Base-by-base conservation (phyloP, 1,140 invertebrate species). In the Prorops nasuta region DNA sequence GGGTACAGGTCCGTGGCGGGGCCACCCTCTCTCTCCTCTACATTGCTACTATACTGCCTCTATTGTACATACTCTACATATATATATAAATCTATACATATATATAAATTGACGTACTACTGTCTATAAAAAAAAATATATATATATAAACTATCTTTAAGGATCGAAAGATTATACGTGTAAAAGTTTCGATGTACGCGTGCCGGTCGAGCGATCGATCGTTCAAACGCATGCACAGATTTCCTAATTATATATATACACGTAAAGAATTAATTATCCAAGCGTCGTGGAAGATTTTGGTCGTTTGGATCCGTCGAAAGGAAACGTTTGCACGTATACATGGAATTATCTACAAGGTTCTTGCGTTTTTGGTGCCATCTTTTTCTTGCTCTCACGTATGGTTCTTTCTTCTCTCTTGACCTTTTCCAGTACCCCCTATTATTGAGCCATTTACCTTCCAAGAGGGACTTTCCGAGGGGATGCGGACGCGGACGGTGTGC, bases 381-480 rank as follows among this genome's bases (percentile, higher is more conserved):
- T 81, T 77, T 79, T 79, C 78, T 78, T 72, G 81, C 77, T 83
- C 79, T 81, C 74, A 79, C 78, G 77, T 80, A 80, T 79, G 76
- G 79, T 80, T 83, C 79, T 82, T 72, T 80, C 79, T 80, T 80
- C 77, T 81, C 76, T 84, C 77, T 76, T 77, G 71, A 76, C 72
- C 77, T 79, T 78, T 85, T 85, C 78, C 85, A 90, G 87, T 89
- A 83, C 86, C 87, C 78, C 87, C 87, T 79, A 86, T 86, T 80
- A 88, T 90, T 83, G 86, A 88, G 81, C 86, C 87, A 77, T 90
- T 90, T 84, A 84, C 80, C 79, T 89, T 89, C 80, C 86, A 88
- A 81, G 84, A 88, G 72, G 86, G 86, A 67, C 83, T 91, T 65
- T 84, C 85, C 67, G 89, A 91, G 81, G 90, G 88, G 69, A 88